A percentile compares a stretch with the other conserved stretches of the same genome.
Conservation (phyloP, 1,140 invertebrate genomes). For the Cyclina sinensis region DNA sequence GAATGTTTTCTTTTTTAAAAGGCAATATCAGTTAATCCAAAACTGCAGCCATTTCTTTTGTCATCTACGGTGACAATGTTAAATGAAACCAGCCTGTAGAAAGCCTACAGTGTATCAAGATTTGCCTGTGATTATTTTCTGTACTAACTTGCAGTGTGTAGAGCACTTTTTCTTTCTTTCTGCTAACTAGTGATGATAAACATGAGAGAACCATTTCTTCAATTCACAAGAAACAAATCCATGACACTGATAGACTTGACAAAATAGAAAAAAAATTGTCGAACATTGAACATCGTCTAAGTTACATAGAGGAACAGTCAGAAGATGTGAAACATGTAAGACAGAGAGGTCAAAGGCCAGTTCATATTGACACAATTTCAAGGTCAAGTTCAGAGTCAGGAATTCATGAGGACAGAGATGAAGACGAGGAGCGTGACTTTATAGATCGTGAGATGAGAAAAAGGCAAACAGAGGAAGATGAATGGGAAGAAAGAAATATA, state of each 20-base stretch:
- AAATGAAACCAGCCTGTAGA: too few relatives aligned
- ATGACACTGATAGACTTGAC: constrained; percentile 15
- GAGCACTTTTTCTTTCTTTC: neutral
- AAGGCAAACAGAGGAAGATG: neutral
- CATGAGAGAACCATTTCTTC: neutral
- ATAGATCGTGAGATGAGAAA: constrained; percentile 12
- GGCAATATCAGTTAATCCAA: too few relatives aligned
- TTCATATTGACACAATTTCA: constrained; percentile 1
- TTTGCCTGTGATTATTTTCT: neutral
- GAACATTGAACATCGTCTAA: constrained; percentile 53
- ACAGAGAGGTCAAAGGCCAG: neutral
- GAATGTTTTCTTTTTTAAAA: too few relatives aligned
- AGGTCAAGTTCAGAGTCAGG: constrained; percentile 58
- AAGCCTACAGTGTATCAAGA: neutral
- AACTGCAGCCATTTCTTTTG: too few relatives aligned
- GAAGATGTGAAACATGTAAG: constrained; percentile 15
- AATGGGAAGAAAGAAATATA: neutral
- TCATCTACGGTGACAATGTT: too few relatives aligned
- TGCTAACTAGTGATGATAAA: constrained; percentile 53
- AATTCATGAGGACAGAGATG: constrained; percentile 35
- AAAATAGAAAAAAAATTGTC: constrained; percentile 60
- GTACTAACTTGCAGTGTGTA: constrained; percentile 12
- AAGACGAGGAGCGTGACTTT: neutral
- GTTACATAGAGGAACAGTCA: constrained; percentile 51
- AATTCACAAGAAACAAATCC: neutral